Base-by-base conservation (phyloP, 2,888 invertebrate species). In the Dicycla oo region DNA sequence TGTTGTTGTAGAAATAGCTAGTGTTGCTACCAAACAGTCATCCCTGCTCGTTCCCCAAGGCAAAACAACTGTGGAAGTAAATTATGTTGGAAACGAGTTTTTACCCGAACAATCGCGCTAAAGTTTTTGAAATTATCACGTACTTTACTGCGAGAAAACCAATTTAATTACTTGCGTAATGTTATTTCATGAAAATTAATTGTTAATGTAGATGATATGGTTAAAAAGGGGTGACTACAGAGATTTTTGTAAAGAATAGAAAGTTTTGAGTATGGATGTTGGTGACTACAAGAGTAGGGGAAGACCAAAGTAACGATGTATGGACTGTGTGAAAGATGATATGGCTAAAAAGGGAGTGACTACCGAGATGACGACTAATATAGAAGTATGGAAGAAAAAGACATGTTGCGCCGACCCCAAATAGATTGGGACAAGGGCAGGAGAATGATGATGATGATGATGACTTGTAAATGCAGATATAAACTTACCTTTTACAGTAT, bases 91-190 rank as follows among this genome's bases (percentile, higher is more conserved):
- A 38, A 49, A 57, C 26, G 45, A 75, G 58, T 61, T 62, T 68
- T 75, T 75, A 56, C 26, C n/a, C 34, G 34, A 63, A 43, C 72
- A 53, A 72, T 26, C 7, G 3, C 38, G 45, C 13, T 45, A 53
- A 71, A 71, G 62, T 71, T 72, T 72, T 53, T 26, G 26, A 71
- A 72, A 71, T 26, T 45, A 62, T 70, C 62, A 71, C 43, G 43
- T n/a, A 53, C n/a, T 53, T 45, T 5, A 38, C 7, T 45, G 73
- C 53, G 45, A 26, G 26, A 7, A 45, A 53, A n/a, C 61, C 43
- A 53, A 53, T 72, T 53, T 72, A 71, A 62, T 72, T 26, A 72
- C 26, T 61, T 53, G 26, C 30, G 26, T n/a, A 60, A 71, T 51
- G 40, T 71, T 51, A 13, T 51, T 71, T 71, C 58, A 23, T 51